Conservation (phyloP, 2,797 vertebrate genomes). For the Megaceryle alcyon region DNA sequence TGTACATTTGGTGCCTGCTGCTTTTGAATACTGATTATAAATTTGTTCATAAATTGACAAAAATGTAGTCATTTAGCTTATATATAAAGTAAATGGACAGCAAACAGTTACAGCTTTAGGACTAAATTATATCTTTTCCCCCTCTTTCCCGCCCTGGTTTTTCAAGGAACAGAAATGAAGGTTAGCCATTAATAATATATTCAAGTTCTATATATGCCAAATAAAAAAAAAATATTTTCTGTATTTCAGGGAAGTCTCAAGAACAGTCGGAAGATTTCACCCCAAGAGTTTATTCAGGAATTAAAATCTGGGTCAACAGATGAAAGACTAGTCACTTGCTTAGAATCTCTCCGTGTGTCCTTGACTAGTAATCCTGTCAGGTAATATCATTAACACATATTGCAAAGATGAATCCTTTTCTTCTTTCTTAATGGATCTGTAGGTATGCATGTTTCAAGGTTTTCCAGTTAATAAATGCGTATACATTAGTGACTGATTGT, state of each 20-base stretch:
- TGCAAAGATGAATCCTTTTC: constrained; percentile 27
- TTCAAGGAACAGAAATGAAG: not conserved
- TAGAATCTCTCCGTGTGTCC: constrained; percentile 95
- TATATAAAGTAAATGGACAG: not conserved
- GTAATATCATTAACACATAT: constrained; percentile 76
- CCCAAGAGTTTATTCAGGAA: constrained; percentile 94
- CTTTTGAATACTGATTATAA: not conserved
- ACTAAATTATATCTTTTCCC: not conserved
- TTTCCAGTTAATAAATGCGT: not conserved
- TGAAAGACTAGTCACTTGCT: constrained; percentile 90
- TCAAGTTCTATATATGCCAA: not conserved
- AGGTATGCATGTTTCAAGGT: not conserved
- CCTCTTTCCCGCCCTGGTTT: not conserved
- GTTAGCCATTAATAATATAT: not conserved
- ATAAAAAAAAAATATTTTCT: not conserved
- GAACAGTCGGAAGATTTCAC: constrained; percentile 88
- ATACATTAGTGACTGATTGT: not conserved
- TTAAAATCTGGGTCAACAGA: constrained; percentile 89
- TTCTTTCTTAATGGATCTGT: constrained; percentile 4
- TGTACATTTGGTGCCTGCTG: not conserved
- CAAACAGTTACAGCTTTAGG: not conserved
- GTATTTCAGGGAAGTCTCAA: constrained; percentile 88
- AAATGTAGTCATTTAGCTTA: not conserved
- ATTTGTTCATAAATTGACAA: not conserved
- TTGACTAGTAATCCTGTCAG: constrained; percentile 98